phyloP scores from a whole-genome alignment of 2,888 invertebrate genomes.

The Morpho deidamia region DNA sequence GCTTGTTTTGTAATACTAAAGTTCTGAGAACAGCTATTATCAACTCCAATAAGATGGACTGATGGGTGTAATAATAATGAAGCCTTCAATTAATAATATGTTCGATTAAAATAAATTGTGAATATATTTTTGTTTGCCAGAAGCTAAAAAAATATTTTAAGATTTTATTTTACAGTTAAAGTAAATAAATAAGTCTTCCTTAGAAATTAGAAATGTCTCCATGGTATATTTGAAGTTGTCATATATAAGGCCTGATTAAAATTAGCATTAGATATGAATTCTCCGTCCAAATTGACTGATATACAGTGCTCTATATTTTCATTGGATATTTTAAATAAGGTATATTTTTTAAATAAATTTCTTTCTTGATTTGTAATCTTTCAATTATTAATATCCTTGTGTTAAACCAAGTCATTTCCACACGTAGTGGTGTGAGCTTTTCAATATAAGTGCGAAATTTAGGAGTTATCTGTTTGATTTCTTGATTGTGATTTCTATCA shows the following conservation, averaged over 20 bases:
- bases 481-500: no score
- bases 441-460: no score
- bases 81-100: no score
- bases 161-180: background rate
- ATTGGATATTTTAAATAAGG: slow-evolving; percentile 37
- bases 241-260: slow-evolving; percentile 14
- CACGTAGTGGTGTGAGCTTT: no score
- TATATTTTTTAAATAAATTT: background rate
- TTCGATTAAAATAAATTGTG: no score
- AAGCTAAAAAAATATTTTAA: background rate
- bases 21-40: no score
- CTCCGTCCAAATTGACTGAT: slow-evolving; percentile 69
- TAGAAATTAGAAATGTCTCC: slow-evolving; percentile 23
- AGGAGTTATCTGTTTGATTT: no score
- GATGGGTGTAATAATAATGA: no score
- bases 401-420: no score
- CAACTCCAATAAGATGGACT: no score
- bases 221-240: background rate
- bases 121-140: background rate
- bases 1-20: no score
- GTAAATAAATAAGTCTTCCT: slow-evolving; percentile 35
- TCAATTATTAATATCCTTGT: no score
- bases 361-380: background rate
- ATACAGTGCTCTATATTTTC: slow-evolving; percentile 37
- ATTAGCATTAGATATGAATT: slow-evolving; percentile 27